Evolutionary conservation across 2,888 invertebrate species (phyloP).

Genomic region (Megamerina dolium): DNA sequence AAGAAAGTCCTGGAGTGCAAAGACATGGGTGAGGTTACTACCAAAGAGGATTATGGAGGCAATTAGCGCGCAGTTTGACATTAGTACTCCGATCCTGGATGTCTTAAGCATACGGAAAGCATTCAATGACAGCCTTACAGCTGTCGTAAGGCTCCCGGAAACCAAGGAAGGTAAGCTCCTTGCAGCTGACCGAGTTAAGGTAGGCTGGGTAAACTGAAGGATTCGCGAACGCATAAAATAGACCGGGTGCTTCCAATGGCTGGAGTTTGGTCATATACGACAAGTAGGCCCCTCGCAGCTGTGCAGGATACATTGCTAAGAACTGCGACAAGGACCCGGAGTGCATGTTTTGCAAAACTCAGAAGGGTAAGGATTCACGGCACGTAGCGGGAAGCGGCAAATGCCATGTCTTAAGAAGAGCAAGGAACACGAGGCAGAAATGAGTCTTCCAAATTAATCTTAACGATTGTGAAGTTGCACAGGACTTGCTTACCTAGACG

Average conservation of each 20-base stretch:
- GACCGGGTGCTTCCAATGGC: background rate
- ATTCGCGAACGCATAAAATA: background rate
- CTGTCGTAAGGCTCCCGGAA: background rate
- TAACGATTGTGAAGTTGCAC: constrained; percentile 11
- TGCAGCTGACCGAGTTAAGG: background rate
- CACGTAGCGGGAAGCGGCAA: background rate
- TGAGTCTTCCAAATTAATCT: constrained; percentile 5
- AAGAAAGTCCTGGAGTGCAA: background rate
- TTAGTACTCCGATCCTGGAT: background rate
- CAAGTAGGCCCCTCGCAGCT: background rate
- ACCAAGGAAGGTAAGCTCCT: background rate
- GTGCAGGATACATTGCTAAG: constrained; percentile 1
- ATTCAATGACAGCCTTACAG: background rate
- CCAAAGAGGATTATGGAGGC: background rate
- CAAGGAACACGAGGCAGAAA: background rate
- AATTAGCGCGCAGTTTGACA: background rate
- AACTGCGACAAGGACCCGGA: background rate
- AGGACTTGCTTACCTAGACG: constrained; percentile 6
- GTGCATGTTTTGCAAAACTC: background rate
- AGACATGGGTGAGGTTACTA: background rate
- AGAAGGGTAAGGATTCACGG: background rate
- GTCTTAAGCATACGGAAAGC: background rate
- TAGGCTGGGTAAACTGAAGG: background rate
- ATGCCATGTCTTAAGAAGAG: background rate
- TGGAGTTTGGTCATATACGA: background rate